Base-by-base conservation (phyloP, 1,140 invertebrate species). In the Venustaconcha ellipsiformis region DNA sequence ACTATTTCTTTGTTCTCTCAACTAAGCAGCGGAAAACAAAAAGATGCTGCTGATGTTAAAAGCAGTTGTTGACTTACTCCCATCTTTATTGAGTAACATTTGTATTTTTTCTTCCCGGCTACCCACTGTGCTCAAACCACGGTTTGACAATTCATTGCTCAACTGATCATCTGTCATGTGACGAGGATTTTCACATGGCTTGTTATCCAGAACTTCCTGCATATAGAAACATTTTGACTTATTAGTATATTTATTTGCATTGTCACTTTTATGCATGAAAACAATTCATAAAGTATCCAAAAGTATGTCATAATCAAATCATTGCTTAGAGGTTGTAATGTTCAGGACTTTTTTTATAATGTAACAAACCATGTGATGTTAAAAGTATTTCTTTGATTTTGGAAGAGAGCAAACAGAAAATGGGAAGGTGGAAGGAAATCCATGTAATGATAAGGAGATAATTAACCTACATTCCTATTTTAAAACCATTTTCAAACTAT, bases 101-200 rank as follows among this genome's bases (percentile, higher is more conserved):
- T 66, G 48, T 55, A 81, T 74, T 68, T 77, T 64, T 18, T 70
- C 60, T 62, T 76, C 55, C 18, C 67, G 55, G 14, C 67, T 73
- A 0, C 74, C 80, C 20, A 60, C 59, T 26, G 71, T 37, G 3
- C 23, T 18, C 57, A 69, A 70, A 1, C 78, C 78, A 48, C 77
- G 60, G 20, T 72, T 70, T 4, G 18, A n/a, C n/a, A 81, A 60
- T 62, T 73, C 77, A 12, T 63, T 57, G 26, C 67, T 14, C 17
- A 81, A 63, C 48, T 79, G 63, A n/a, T 81, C 74, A 48, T 81
- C 73, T 15, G 80, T 74, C 80, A 81, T 74, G 23, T 70, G 74
- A 64, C 74, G 62, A 3, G 80, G 80, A 69, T 74, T 79, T 20
- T 64, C 58, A 48, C 80, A 81, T 17, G 71, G 62, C 48, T 76